Evolutionary conservation across 2,888 invertebrate species (phyloP), one percentile per base, ranked within the genome.

Genomic region (Steinernema carpocapsae): DNA sequence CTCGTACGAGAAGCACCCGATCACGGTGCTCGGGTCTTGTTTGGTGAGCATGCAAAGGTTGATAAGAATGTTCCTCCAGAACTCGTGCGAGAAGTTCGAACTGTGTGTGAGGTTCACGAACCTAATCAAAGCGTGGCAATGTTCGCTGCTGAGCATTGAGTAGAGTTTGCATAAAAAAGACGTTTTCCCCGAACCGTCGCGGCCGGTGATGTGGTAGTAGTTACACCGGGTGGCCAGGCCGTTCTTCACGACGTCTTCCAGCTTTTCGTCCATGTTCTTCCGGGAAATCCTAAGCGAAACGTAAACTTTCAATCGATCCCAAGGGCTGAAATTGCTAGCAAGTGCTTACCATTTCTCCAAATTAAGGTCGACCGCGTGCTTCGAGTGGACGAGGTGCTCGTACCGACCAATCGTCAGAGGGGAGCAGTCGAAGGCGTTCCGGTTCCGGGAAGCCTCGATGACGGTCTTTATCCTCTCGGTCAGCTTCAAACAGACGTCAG

Each of bases 71-170:
- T 77, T 82, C 29, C 74, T 71, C 24, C 83, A 81, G 14, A 85
- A 73, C 75, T 87, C 87, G 76, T 87, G 85, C 19, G 85, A 85
- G 72, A 84, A 85, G 19, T 78, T 76, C 2, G 84, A 81, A 46
- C 80, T 76, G 71, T 84, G 83, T 0, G 85, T 81, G 19, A 86
- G 72, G 42, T 76, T 77, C 17, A 79, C 79, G 76, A 86, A 85
- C 24, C 84, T 71, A 4, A 76, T 72, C n/a, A 84, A 43, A 14
- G 76, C 80, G 48, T 79, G 59, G 32, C 77, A 81, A n/a, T 59
- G 29, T 37, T 73, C 43, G 19, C 52, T 51, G 22, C 17, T 29
- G 32, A 42, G 37, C 52, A 51, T 56, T 0, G 43, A 22, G 51
- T 29, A 22, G 14, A 19, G 59, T n/a, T 48, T 74, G 71, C 64